Base-by-base conservation (phyloP, 1,140 invertebrate genomes). In the Aphis craccivora region DNA sequence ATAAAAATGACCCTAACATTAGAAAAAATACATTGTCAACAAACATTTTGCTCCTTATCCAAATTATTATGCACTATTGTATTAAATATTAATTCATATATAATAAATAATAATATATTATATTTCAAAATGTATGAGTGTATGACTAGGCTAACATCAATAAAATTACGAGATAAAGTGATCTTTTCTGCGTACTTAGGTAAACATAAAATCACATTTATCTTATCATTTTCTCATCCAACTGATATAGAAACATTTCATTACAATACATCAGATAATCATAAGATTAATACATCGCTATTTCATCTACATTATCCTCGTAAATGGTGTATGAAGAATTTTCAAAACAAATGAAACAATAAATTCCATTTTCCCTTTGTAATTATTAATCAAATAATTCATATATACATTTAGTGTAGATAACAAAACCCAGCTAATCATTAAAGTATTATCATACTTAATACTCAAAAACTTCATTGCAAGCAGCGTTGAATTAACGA, bases 281-380 rank as follows among this genome's bases (percentile, higher is more conserved):
- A 35, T 51, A 88, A 88, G 87, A 88, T 88, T 88, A 51, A 88
- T 88, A 76, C 14, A 88, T 88, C 7, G n/a, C 45, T 88, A 76
- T 83, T 88, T 23, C 20, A 88, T 23, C 87, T 22, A 53, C 18
- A 35, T 88, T 51, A 88, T 53, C 45, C 23, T 88, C n/a, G n/a
- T 88, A n/a, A 45, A 45, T 43, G 84, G 87, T 23, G 18, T 88
- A 53, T 6, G n/a, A 86, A 45, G 20, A 35, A 35, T 37, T 87
- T 87, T 88, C 48, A 1, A 88, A 51, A 88, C 30, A 45, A 43
- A 86, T 45, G 84, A 30, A 45, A 86, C 11, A 5, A 20, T 86
- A 35, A 88, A 53, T 8, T 22, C 6, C 23, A 51, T 86, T 86
- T 45, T 2, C 23, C 9, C 23, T 3, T 3, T 23, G n/a, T n/a